Base-by-base conservation (phyloP, 2,888 invertebrate genomes). In the Perizoma flavofasciatum region DNA sequence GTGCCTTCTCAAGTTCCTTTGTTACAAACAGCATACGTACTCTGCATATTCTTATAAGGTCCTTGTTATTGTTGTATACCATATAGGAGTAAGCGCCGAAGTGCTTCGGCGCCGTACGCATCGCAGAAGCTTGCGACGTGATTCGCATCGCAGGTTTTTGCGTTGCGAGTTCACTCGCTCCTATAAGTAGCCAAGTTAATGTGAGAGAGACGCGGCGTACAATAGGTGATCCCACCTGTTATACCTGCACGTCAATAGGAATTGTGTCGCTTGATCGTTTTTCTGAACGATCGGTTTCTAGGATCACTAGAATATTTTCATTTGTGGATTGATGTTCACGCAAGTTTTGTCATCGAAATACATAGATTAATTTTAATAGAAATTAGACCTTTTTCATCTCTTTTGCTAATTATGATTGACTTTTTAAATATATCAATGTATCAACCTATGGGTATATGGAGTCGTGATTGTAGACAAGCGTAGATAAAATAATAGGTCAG, bases 1-100 rank as follows among this genome's bases (percentile, higher is more conserved):
- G 22, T n/a, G 46, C 34, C 57, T 43, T 67, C 66, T 68, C 64
- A 60, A 41, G 49, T 63, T 64, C 39, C 66, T 9, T 59, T 43
- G 41, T 46, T 10, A 55, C 22, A 22, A 37, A 50, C 45, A 57
- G 49, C 49, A 37, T 34, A n/a, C n/a, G n/a, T n/a, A 37, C 35
- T 35, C 8, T 46, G n/a, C 10, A 45, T 50, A 47, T 50, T 40
- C 5, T 41, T 47, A 52, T 35, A 33, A 40, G 8, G 22, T 4
- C 7, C 22, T 22, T 33, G 41, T 32, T 40, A 6, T 10, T 22
- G 6, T 44, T 39, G 37, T 49, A 43, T 55, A 44, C 35, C 34
- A 40, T 11, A n/a, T n/a, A 4, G 43, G 6, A 11, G 9, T 5
- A 37, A 22, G 1, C 22, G 22, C 3, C 22, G 37, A 37, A 22